phyloP scores from a whole-genome alignment of 2,797 vertebrate genomes.

The Lindbergichthys nudifrons region DNA sequence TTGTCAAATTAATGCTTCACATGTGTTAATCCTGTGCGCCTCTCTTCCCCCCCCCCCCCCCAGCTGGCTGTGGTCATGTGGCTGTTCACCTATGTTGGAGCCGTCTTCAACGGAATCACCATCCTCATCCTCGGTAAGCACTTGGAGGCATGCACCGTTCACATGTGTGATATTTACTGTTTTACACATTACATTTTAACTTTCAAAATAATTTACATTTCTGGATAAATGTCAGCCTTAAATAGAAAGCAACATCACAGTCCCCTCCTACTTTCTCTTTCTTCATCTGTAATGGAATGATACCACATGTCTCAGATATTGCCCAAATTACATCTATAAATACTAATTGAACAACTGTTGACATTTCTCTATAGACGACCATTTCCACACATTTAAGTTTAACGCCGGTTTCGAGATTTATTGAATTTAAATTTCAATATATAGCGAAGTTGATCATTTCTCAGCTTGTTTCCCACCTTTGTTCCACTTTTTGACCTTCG shows the following conservation, averaged over 20 bases:
- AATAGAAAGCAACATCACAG: not conserved
- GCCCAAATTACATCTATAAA: not conserved
- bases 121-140: conserved; percentile 92
- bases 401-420: not conserved
- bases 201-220: not conserved
- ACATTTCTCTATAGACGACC: not conserved
- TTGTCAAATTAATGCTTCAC: conserved; percentile 1
- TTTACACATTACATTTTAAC: not conserved
- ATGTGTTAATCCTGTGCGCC: not conserved
- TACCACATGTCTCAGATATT: not conserved
- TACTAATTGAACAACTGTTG: not conserved
- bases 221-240: not conserved
- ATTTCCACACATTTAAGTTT: not conserved
- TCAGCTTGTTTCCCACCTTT: not conserved
- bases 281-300: not conserved
- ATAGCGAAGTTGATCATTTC: not conserved
- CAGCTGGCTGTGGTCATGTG: conserved; percentile 95
- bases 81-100: conserved; percentile 94
- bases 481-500: not conserved
- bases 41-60: conserved; percentile 24
- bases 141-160: not conserved
- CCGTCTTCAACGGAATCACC: conserved; percentile 94
- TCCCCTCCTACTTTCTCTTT: not conserved
- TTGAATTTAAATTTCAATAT: not conserved
- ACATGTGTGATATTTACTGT: not conserved